Evolutionary conservation across 2,113 vertebrate genomes (phyloP).

Genomic region (Anoura caudifer): DNA sequence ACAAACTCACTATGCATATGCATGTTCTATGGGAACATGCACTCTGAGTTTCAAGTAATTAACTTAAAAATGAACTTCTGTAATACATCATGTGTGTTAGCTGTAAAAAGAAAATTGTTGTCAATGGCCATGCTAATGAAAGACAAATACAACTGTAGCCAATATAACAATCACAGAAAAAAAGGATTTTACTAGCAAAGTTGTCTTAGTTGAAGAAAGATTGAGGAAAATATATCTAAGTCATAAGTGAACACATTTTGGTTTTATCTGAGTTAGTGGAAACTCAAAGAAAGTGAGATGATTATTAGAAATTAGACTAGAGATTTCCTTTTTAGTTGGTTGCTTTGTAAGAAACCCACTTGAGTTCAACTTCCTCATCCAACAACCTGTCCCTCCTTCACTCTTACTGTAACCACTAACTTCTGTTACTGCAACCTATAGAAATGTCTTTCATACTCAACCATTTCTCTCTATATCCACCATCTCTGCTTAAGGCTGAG

Average conservation of each 20-base stretch:
- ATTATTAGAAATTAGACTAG: neutral
- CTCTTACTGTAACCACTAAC: neutral
- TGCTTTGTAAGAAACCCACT: constrained; percentile 4
- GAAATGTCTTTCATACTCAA: neutral
- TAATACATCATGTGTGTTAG: neutral
- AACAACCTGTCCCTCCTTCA: neutral
- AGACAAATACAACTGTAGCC: constrained; percentile 22
- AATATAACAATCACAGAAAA: neutral
- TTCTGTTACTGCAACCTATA: neutral
- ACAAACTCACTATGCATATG: constrained; percentile 15
- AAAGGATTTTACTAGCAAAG: constrained; percentile 32
- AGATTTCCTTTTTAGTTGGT: neutral
- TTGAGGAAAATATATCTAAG: neutral
- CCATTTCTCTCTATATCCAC: neutral
- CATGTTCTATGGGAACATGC: constrained; percentile 1
- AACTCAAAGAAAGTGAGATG: neutral
- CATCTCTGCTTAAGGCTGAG: neutral
- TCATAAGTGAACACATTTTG: neutral
- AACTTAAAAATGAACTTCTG: constrained; percentile 56
- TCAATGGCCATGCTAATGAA: constrained; percentile 5
- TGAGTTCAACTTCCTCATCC: neutral
- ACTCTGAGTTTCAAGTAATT: constrained; percentile 52
- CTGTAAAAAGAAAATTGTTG: constrained; percentile 42
- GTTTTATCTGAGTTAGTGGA: constrained; percentile 27
- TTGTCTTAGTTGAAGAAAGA: constrained; percentile 21